A percentile compares a stretch with the other conserved stretches of the same genome.
Conservation (phyloP, 64 coral and sea anemone genomes). For the Stylophora pistillata region DNA sequence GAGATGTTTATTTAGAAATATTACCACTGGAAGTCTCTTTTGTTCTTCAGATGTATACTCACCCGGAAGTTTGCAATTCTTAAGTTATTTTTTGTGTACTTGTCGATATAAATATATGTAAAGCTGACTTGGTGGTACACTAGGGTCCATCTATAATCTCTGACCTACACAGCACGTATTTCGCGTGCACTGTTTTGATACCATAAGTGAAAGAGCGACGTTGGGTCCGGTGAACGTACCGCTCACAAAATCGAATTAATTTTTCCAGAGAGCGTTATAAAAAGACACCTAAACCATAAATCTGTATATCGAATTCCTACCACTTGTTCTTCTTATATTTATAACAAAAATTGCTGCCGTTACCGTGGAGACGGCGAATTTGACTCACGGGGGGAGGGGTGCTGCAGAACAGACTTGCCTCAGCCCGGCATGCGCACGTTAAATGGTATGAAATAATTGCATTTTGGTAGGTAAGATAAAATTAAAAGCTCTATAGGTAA, state of each 20-base stretch:
- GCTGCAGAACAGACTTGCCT: not conserved
- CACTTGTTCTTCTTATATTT: slow-evolving; percentile 39
- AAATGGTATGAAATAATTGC: not conserved
- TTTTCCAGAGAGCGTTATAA: not conserved
- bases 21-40: not conserved
- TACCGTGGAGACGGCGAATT: not conserved
- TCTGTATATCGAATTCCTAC: not conserved
- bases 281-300: not conserved
- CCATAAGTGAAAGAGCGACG: not conserved
- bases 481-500: not conserved
- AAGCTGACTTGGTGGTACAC: not conserved
- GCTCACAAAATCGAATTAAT: not conserved
- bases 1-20: slow-evolving; percentile 19
- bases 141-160: not conserved
- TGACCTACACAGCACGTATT: not conserved
- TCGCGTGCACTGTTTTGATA: not conserved
- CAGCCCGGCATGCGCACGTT: not conserved
- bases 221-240: not conserved
- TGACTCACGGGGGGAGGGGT: not conserved
- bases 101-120: not conserved
- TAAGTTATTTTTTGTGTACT: slow-evolving; percentile 31
- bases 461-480: not conserved
- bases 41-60: not conserved
- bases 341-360: not conserved
- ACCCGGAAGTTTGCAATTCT: not conserved